Evolutionary conservation across 2,113 vertebrate species (phyloP), one percentile per base, ranked within the genome.

Genomic region (Alectura lathami): DNA sequence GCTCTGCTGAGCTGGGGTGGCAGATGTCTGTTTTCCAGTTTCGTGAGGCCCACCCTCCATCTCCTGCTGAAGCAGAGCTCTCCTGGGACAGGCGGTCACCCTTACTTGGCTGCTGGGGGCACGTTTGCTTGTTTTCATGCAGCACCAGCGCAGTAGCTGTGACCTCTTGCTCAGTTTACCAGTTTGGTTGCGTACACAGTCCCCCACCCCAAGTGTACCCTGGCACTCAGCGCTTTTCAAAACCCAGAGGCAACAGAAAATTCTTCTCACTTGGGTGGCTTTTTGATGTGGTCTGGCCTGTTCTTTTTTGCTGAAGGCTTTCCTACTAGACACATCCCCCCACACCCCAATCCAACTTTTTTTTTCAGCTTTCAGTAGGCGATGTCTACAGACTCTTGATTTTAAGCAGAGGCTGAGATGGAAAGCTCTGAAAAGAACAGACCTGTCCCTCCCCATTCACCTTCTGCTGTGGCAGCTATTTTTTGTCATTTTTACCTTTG

Each of bases 401-500:
- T 91, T 82, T 60, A 68, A 81, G 75, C 72, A 30, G 84, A 89
- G 89, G 66, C 85, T 67, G 77, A 84, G 86, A 56, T 88, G 88
- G 94, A 94, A 94, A 91, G 79, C 94, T 95, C 88, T 88, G 88
- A 96, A 88, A 62, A 94, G 88, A 93, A 69, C 79, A 94, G 86
- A 83, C 94, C 94, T 95, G 83, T 93, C 92, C 86, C 75, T 95
- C 88, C 72, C 86, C 70, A 24, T 95, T 93, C 83, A 89, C 93
- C 94, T 96, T 95, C 83, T 96, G 92, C 90, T 93, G 89, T 91
- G 95, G 91, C 96, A 96, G 96, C 94, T 97, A 82, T 92, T 96
- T 95, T 77, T 86, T 77, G 32, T 48, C 77, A 79, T 57, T 92
- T 95, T 86, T 86, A 92, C 92, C 86, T 78, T 94, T 38, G 40